Percentiles rank a stretch among this genome's conserved stretches.
These are phyloP conservation scores for Danionella dracula DNA, from an alignment of 2,797 vertebrate genomes.

Conservation along the genomic window DNA sequence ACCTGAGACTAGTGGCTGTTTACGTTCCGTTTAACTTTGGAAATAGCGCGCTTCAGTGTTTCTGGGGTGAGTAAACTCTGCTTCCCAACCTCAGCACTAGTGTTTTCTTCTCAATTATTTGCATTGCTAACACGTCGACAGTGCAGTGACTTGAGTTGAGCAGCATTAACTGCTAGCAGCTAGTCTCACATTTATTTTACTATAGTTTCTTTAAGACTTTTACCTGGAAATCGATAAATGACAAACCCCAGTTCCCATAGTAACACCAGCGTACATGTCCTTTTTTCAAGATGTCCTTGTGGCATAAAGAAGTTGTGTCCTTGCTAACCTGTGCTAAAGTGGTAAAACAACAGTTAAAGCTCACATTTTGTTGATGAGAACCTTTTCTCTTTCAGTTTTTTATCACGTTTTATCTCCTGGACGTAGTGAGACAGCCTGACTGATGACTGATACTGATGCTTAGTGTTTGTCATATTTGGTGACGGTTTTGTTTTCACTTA, in stretches of 20 bases:
- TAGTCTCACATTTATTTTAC: slow-evolving; percentile 14
- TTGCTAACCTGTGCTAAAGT: slow-evolving; percentile 6
- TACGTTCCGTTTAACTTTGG: background rate
- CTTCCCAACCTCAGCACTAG: background rate
- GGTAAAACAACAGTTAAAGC: background rate
- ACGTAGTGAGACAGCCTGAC: background rate
- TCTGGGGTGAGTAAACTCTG: slow-evolving; percentile 23
- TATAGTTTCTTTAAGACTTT: slow-evolving; percentile 1
- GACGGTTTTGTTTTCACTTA: too few species aligned
- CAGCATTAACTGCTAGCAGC: slow-evolving; percentile 12
- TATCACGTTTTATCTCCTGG: background rate
- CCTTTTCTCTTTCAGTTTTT: background rate
- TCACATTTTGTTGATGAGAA: background rate
- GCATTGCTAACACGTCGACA: slow-evolving; percentile 32
- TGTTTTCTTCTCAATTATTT: background rate
- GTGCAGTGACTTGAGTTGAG: slow-evolving; percentile 4
- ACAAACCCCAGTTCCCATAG: background rate
- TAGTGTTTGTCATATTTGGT: too few species aligned
- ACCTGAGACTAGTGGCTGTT: background rate
- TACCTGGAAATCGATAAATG: background rate
- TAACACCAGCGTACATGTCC: background rate
- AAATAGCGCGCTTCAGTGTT: background rate
- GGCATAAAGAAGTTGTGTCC: slow-evolving; percentile 3
- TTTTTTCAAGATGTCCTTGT: slow-evolving; percentile 26
- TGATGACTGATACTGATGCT: background rate